A percentile compares a stretch with the other conserved stretches of the same genome.
Conservation (phyloP, 2,113 vertebrate genomes). For the Carollia perspicillata region DNA sequence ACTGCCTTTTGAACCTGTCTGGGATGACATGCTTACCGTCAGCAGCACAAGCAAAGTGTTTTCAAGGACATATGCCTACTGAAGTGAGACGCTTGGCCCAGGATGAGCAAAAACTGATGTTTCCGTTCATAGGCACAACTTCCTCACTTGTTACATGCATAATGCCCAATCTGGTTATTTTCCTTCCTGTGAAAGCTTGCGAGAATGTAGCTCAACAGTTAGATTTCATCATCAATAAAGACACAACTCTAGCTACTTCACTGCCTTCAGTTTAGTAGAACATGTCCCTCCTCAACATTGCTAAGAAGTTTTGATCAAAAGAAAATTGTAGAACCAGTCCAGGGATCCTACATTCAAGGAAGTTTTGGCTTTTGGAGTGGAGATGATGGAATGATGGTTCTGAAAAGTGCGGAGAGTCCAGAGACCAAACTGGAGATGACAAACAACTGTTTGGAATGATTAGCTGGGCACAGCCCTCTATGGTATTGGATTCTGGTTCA, state of each 20-base stretch:
- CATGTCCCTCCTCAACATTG: neutral
- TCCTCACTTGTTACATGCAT: neutral
- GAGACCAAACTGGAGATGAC: neutral
- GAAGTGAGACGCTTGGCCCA: conserved; percentile 37
- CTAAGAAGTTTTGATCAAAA: conserved; percentile 11
- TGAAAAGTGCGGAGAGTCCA: neutral
- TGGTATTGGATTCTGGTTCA: neutral
- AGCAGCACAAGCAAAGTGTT: neutral
- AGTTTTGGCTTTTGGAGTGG: neutral
- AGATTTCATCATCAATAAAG: conserved; percentile 13
- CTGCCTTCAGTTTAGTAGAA: neutral
- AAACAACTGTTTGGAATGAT: neutral
- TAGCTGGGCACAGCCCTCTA: neutral
- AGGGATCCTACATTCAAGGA: neutral
- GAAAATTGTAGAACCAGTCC: neutral
- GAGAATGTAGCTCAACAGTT: conserved; percentile 17
- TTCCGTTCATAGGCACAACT: conserved; percentile 33
- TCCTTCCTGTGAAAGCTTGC: conserved; percentile 34
- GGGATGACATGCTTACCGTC: neutral
- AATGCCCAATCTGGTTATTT: conserved; percentile 24
- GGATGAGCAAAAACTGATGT: conserved; percentile 17
- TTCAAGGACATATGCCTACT: conserved; percentile 16
- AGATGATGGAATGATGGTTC: neutral
- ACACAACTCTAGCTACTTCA: neutral
- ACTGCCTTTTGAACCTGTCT: conserved; percentile 15